Evolutionary conservation across 2,113 vertebrate genomes (phyloP).

Genomic region (Phrynocephalus versicolor): DNA sequence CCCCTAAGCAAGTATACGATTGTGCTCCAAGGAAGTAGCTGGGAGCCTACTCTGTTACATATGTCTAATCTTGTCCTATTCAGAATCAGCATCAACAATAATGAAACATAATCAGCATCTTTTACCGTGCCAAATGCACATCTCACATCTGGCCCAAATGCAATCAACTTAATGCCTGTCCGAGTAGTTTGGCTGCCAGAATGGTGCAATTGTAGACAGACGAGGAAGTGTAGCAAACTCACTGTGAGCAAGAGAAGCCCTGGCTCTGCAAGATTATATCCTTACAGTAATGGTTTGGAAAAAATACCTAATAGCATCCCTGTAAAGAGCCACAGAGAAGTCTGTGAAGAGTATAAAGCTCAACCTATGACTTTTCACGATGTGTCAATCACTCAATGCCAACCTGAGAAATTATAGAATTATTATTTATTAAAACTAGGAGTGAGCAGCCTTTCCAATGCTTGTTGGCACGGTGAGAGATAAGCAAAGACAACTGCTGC

Average conservation of each 20-base stretch:
- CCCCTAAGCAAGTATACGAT: not conserved
- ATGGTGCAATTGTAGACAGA: conserved; percentile 13
- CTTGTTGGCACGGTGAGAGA: not conserved
- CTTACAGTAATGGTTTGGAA: not conserved
- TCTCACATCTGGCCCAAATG: conserved; percentile 16
- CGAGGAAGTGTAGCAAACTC: conserved; percentile 21
- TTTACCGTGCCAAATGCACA: not conserved
- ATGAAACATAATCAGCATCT: not conserved
- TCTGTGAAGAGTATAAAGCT: not conserved
- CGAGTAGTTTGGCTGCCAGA: conserved; percentile 7
- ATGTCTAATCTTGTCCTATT: not conserved
- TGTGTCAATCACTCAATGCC: not conserved
- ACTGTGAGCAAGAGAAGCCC: not conserved
- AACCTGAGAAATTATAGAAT: not conserved
- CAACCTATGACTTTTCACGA: not conserved
- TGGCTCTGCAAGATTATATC: not conserved
- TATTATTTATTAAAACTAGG: not conserved
- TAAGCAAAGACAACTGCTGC: not conserved
- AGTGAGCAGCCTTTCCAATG: not conserved
- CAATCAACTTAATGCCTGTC: conserved; percentile 3
- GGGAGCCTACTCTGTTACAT: not conserved
- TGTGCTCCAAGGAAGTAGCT: not conserved
- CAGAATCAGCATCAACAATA: not conserved
- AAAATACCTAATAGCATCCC: conserved; percentile 15
- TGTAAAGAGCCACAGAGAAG: not conserved